These are phyloP conservation scores for Notechis scutatus DNA, from an alignment of 2,113 vertebrate species.

Conservation along the genomic window DNA sequence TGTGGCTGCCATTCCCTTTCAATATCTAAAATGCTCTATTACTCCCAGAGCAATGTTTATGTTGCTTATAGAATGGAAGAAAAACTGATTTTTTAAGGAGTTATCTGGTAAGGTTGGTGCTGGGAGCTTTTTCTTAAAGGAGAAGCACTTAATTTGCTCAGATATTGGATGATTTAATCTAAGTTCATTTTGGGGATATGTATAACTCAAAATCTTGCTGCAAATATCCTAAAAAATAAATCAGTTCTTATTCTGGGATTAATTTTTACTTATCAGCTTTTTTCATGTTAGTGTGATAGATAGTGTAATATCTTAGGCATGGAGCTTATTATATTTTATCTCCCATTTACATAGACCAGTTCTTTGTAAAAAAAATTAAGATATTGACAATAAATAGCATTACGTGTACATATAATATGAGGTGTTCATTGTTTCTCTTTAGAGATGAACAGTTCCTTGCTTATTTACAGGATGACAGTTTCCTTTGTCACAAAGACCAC, in stretches of 20 bases:
- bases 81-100: not conserved
- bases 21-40: not conserved
- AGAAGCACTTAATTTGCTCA: not conserved
- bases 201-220: not conserved
- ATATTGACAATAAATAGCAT: not conserved
- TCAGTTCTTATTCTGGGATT: not conserved
- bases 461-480: not conserved
- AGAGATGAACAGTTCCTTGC: not conserved
- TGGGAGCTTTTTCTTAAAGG: not conserved
- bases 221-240: too few relatives aligned
- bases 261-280: not conserved
- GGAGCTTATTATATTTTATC: not conserved
- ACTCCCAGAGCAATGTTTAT: not conserved
- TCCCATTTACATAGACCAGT: not conserved
- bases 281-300: not conserved
- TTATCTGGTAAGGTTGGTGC: not conserved
- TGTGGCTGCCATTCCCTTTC: not conserved
- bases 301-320: not conserved
- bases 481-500: not conserved
- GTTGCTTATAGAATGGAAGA: not conserved
- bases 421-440: not conserved
- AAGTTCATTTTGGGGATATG: not conserved
- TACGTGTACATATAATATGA: not conserved
- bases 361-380: not conserved
- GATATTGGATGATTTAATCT: not conserved